Base-by-base conservation (phyloP, 1,140 invertebrate genomes). In the Listronotus bonariensis region DNA sequence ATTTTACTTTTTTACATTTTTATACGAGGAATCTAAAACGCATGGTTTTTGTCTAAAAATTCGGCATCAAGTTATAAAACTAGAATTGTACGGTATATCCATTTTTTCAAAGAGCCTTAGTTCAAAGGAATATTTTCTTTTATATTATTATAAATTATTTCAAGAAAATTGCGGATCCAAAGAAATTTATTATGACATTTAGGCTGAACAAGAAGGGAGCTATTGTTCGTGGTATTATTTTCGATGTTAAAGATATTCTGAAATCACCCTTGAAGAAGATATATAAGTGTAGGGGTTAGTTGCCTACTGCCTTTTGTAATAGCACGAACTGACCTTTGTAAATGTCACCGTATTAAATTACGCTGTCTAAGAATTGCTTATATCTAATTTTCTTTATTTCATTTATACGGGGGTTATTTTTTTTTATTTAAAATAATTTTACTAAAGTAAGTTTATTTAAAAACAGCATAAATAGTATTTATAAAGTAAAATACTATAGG, bases 221-320 rank as follows among this genome's bases (percentile, higher is more conserved):
- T 53, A 68, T 68, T 51, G 60, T 68, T 58, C 46, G 63, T 17
- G 18, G 66, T 68, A 68, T 68, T 64, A 68, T 63, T 68, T 68
- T 49, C 54, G 46, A 63, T 68, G 59, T 64, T 68, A 68, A 68
- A 68, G 67, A 65, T 65, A 68, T 68, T 59, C 65, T 53, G 61
- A 65, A 70, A 56, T 70, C 68, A 70, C 70, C 72, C 70, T 66
- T 68, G 48, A 72, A 68, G 72, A 73, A 73, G 72, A 69, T 56
- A 64, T 71, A 71, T 54, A 69, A 73, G 63, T 63, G 56, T 49
- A 67, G 65, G 64, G 68, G 68, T 70, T 70, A 70, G 68, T 67
- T 63, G 69, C 49, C 52, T 68, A 69, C 57, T 69, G 72, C 70
- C 71, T 71, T 67, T 67, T 64, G 67, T 67, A 71, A 65, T 68